These are phyloP conservation scores for Rhamphomyia laevipes DNA, from an alignment of 2,888 invertebrate species.

Conservation along the genomic window DNA sequence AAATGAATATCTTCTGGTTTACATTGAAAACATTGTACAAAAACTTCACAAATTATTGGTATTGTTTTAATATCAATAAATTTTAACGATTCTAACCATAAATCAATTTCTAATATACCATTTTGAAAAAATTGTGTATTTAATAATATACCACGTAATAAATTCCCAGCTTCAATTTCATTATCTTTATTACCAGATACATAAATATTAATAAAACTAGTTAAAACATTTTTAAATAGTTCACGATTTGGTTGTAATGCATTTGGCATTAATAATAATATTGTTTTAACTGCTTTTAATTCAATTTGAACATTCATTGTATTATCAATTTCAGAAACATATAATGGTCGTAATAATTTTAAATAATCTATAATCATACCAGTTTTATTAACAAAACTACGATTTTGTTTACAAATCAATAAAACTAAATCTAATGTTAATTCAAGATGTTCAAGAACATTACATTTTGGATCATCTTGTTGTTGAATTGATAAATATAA, in stretches of 20 bases:
- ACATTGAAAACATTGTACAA: slow-evolving; percentile 12
- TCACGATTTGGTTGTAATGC: slow-evolving; percentile 42
- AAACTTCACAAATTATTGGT: slow-evolving; percentile 22
- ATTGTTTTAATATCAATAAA: slow-evolving; percentile 21
- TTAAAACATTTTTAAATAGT: slow-evolving; percentile 44
- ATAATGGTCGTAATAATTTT: slow-evolving; percentile 31
- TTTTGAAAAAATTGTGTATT: slow-evolving; percentile 52
- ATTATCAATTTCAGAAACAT: slow-evolving; percentile 15
- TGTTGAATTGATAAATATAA: slow-evolving; percentile 23
- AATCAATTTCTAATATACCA: slow-evolving; percentile 46
- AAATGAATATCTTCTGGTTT: background rate
- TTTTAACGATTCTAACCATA: slow-evolving; percentile 46
- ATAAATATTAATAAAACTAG: slow-evolving; percentile 46
- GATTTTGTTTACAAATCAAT: slow-evolving; percentile 31
- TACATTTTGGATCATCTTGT: slow-evolving; percentile 10
- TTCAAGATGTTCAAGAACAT: slow-evolving; percentile 33
- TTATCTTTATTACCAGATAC: slow-evolving; percentile 27
- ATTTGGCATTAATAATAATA: slow-evolving; percentile 37
- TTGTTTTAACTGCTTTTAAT: slow-evolving; percentile 34
- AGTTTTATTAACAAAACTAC: slow-evolving; percentile 33
- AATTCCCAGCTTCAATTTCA: slow-evolving; percentile 41
- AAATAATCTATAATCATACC: slow-evolving; percentile 32
- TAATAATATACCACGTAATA: slow-evolving; percentile 46
- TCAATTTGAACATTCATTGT: slow-evolving; percentile 25
- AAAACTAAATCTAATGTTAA: slow-evolving; percentile 30